These are phyloP conservation scores for Apodemus sylvaticus DNA, from an alignment of 2,113 vertebrate species.

Conservation along the genomic window DNA sequence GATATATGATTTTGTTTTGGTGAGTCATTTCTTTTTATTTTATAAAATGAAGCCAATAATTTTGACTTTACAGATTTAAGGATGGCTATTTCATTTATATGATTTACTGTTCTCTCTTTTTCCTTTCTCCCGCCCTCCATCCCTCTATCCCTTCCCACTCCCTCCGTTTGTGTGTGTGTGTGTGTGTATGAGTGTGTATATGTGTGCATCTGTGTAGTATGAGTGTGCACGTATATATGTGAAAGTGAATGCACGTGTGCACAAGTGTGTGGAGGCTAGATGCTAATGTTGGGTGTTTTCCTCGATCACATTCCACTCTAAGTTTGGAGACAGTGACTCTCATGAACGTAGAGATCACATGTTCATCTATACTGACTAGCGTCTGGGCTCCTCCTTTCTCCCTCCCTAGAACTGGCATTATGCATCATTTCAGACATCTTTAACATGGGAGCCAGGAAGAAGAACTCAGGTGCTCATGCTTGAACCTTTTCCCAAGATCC, in stretches of 20 bases:
- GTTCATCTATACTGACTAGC: background rate
- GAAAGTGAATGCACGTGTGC: background rate
- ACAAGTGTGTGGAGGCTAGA: background rate
- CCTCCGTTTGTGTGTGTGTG: background rate
- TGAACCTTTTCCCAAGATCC: background rate
- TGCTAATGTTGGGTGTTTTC: background rate
- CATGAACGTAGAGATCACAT: background rate
- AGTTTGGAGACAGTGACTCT: background rate
- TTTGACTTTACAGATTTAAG: background rate
- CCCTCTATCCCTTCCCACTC: background rate
- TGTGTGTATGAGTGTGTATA: background rate
- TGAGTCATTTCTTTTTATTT: background rate
- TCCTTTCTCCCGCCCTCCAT: background rate
- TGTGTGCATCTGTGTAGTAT: background rate
- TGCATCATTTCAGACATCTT: background rate
- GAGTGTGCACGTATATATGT: background rate
- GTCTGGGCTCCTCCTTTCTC: background rate
- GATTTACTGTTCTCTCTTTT: background rate
- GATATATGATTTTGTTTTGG: background rate
- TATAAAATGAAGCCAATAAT: background rate
- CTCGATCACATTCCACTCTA: background rate
- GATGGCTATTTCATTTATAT: background rate
- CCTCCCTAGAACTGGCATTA: background rate
- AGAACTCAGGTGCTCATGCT: background rate
- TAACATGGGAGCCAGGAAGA: background rate